These are phyloP conservation scores for Lanius ludovicianus DNA, from an alignment of 2,113 vertebrate species.

Conservation along the genomic window DNA sequence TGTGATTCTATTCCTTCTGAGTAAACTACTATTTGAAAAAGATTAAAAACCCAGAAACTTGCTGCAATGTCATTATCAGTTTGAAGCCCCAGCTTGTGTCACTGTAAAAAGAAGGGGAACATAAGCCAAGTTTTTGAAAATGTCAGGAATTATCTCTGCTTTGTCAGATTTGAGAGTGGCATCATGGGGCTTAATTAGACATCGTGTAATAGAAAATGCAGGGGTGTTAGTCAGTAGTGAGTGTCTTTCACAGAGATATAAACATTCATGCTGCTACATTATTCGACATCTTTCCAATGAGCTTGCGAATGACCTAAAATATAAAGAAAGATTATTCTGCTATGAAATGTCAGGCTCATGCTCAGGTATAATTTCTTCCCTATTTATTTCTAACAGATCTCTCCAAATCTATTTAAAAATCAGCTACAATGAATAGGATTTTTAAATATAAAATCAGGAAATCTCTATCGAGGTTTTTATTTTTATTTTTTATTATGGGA, in stretches of 20 bases:
- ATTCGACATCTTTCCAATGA: constrained; percentile 42
- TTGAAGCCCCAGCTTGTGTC: constrained; percentile 59
- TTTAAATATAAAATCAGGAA: background rate
- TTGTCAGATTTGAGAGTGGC: constrained; percentile 67
- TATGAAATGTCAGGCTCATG: constrained; percentile 33
- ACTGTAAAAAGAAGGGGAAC: constrained; percentile 56
- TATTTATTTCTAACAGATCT: background rate
- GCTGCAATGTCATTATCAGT: constrained; percentile 41
- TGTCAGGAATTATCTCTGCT: constrained; percentile 70
- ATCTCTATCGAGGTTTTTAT: background rate
- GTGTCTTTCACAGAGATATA: constrained; percentile 66
- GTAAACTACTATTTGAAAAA: constrained; percentile 49
- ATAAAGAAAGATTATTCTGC: constrained; percentile 56
- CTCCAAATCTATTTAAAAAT: background rate
- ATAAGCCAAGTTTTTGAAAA: constrained; percentile 71
- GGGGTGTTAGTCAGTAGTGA: constrained; percentile 63
- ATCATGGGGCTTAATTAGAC: constrained; percentile 74
- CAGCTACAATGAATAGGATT: background rate
- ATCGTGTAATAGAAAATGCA: constrained; percentile 67
- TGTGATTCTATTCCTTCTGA: constrained; percentile 35
- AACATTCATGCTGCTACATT: constrained; percentile 67
- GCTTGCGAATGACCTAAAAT: constrained; percentile 61
- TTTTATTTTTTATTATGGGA: background rate
- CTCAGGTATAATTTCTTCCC: background rate
- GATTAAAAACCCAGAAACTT: constrained; percentile 37